Base-by-base conservation (phyloP, 2,888 invertebrate species). In the Drosophila diplacantha region DNA sequence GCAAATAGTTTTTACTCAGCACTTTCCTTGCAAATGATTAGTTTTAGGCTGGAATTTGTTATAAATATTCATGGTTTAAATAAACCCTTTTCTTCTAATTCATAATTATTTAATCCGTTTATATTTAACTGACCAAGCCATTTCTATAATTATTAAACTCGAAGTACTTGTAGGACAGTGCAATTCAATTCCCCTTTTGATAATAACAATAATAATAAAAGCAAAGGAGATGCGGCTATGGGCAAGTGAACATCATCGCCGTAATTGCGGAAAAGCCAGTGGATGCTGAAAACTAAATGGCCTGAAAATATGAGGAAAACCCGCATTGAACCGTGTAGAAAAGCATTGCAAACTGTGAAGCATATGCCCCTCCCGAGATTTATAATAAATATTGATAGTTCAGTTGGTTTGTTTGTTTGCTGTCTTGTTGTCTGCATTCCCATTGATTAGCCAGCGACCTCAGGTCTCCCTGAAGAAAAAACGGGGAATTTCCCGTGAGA, bases 361-460 rank as follows among this genome's bases (percentile, higher is more conserved):
- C 58, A 58, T 43, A 35, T 55, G 32, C 38, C 59, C 34, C 59
- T 12, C 9, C 18, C 8, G 29, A 58, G 58, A 60, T 31, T 61
- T 60, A 37, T 35, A 20, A 31, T 60, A 61, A 60, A 61, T 50
- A 61, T 61, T 50, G 49, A 61, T 60, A 43, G 50, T 49, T 38
- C 9, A 11, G 43, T 43, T 12, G 22, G 59, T 39, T 37, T 11
- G 5, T 43, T 41, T 16, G 29, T 3, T 2, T 38, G 38, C 20
- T 29, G 69, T 61, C 49, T 41, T 18, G 37, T 22, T 29, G 69
- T 65, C 55, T 41, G 60, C 49, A 62, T 53, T 55, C 59, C 63
- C 68, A 72, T 72, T 72, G 72, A 72, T 69, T 72, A 69, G 44
- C 44, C 43, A 53, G 50, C 60, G 39, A 43, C 49, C 46, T 11